These are phyloP conservation scores for Sesamia inferens DNA, from an alignment of 2,888 invertebrate genomes.

Conservation along the genomic window DNA sequence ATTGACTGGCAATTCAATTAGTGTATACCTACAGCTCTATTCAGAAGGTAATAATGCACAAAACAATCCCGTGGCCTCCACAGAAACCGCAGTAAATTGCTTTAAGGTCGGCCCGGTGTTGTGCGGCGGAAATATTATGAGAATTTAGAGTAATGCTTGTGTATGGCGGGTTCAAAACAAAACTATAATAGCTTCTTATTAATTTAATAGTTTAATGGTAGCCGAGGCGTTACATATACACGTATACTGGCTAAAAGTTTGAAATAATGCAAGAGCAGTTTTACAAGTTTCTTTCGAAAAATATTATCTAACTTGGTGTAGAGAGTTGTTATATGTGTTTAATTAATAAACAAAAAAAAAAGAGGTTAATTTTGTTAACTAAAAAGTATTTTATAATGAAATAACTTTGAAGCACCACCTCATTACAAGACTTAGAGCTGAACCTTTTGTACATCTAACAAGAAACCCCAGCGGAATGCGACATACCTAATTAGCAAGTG, in stretches of 20 bases:
- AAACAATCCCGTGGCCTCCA: slow-evolving; percentile 37
- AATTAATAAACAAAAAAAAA: background rate
- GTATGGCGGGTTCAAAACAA: background rate
- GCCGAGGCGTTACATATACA: background rate
- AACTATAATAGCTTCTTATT: background rate
- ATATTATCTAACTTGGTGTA: background rate
- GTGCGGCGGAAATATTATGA: slow-evolving; percentile 14
- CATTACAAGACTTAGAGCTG: slow-evolving; percentile 23
- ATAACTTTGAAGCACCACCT: slow-evolving; percentile 25
- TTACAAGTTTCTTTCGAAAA: background rate
- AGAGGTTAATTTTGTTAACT: background rate
- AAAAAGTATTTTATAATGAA: slow-evolving; percentile 2
- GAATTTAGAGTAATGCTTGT: slow-evolving; percentile 5
- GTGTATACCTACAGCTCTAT: background rate
- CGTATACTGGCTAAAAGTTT: background rate
- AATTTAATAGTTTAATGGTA: background rate
- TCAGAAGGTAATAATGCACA: slow-evolving; percentile 35
- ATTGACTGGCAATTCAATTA: slow-evolving; percentile 26
- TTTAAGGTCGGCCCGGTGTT: slow-evolving; percentile 21
- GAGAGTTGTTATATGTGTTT: background rate
- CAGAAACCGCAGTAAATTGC: slow-evolving; percentile 40
- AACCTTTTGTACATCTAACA: slow-evolving; percentile 5
- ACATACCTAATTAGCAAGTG: slow-evolving; percentile 35
- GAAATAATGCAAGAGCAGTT: background rate
- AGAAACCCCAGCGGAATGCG: slow-evolving; percentile 29